Evolutionary conservation across 2,113 vertebrate species (phyloP).

Genomic region (Melanocharis versteri): DNA sequence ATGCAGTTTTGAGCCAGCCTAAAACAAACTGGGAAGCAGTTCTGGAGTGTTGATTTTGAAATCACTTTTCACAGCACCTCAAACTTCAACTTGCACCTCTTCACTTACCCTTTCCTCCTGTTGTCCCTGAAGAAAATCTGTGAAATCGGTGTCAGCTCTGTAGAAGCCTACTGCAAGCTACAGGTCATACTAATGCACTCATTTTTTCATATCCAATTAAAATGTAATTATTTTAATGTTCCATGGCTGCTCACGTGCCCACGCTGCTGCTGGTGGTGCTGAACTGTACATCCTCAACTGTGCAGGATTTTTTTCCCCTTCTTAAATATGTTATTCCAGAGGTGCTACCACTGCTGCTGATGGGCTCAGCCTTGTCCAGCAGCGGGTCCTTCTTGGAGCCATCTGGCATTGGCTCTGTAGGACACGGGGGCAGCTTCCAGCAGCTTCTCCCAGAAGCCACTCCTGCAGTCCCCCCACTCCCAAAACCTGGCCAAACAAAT

Average conservation of each 20-base stretch:
- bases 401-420: not conserved
- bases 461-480: not conserved
- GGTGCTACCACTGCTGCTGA: not conserved
- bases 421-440: not conserved
- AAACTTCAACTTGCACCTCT: not conserved
- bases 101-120: not conserved
- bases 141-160: not conserved
- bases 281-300: not conserved
- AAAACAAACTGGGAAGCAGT: not conserved
- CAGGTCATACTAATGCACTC: not conserved
- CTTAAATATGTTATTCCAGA: not conserved
- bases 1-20: not conserved
- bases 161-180: not conserved
- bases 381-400: not conserved
- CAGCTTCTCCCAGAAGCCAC: not conserved
- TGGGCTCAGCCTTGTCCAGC: not conserved
- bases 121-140: not conserved
- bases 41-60: not conserved
- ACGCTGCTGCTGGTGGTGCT: accelerated
- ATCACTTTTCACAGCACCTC: not conserved
- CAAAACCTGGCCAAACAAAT: not conserved
- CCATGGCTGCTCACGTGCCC: not conserved
- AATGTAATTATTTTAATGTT: not conserved
- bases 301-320: not conserved
- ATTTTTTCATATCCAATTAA: not conserved